Percentiles rank a stretch among this genome's conserved stretches.
Conservation (phyloP, 1,140 invertebrate species). For the Caerostris darwini region DNA sequence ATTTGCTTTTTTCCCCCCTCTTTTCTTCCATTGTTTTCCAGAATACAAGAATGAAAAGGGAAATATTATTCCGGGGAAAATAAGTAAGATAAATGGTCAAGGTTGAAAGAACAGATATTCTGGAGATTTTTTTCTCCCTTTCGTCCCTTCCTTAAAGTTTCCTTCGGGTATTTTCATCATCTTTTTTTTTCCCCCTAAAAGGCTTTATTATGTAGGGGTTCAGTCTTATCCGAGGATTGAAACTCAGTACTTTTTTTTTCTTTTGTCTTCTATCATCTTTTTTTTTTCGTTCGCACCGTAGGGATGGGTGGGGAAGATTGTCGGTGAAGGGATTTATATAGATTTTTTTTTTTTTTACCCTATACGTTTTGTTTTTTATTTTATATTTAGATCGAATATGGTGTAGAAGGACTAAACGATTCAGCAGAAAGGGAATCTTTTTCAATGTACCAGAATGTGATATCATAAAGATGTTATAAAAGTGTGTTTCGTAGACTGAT, state of each 20-base stretch:
- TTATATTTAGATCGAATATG: not conserved
- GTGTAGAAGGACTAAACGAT: not conserved
- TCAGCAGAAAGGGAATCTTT: not conserved
- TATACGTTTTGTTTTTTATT: not conserved
- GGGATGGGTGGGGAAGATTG: not conserved
- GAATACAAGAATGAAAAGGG: no score
- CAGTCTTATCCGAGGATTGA: no score
- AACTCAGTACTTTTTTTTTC: not conserved
- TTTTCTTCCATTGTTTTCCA: no score
- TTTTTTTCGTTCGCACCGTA: not conserved
- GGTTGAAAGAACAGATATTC: no score
- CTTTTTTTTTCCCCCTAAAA: no score
- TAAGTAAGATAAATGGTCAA: no score
- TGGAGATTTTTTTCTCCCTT: not conserved
- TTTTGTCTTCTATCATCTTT: not conserved
- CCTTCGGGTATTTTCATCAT: no score
- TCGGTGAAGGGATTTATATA: constrained; percentile 12
- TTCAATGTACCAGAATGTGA: not conserved
- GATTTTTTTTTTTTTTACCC: not conserved
- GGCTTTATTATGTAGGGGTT: no score
- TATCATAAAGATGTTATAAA: not conserved
- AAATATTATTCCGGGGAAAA: no score
- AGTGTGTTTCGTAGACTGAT: not conserved
- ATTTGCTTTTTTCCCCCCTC: not conserved
- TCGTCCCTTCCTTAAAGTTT: no score